Evolutionary conservation across 2,888 invertebrate genomes (phyloP), one percentile per base, ranked within the genome.

Genomic region (Eurois occulta): DNA sequence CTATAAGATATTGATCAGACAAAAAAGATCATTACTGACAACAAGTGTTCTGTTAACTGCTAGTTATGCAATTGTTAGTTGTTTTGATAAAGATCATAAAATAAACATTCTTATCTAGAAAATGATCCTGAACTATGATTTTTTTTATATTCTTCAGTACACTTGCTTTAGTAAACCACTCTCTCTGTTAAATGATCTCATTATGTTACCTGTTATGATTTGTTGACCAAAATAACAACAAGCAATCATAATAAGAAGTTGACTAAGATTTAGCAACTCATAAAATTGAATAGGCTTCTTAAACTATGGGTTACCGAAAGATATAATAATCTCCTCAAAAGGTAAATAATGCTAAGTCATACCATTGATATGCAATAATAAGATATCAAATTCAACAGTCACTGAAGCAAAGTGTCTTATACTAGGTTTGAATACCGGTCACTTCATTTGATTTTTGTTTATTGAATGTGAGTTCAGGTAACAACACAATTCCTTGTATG

Each of bases 141-240:
- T 41, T 52, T n/a, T 24, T 18, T 32, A 52, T 32, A 41, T 43
- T 60, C 46, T 10, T 55, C 38, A 21, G 8, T 13, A 43, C 18
- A 16, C 10, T 43, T 28, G 35, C 6, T 35, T 60, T 21, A n/a
- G 52, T 46, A 81, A 43, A 55, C n/a, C 8, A 18, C 43, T 52
- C 35, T 35, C 32, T 21, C 58, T 58, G 28, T 28, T 35, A 62
- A 62, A 73, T 62, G 52, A 81, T 46, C 35, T 66, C 66, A 62
- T 62, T 21, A 62, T 67, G 28, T 60, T 28, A 52, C 24, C 43
- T 75, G 81, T 79, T 79, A 81, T 75, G 75, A 79, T 75, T 75
- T 28, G 28, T 24, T 38, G 38, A 75, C 28, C 52, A 62, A 75
- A 75, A 79, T 38, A 81, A 81, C 35, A 79, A 67, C 67, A 75